A percentile compares a stretch with the other conserved stretches of the same genome.
Conservation (phyloP, 2,113 vertebrate species). For the Solenodon paradoxus region DNA sequence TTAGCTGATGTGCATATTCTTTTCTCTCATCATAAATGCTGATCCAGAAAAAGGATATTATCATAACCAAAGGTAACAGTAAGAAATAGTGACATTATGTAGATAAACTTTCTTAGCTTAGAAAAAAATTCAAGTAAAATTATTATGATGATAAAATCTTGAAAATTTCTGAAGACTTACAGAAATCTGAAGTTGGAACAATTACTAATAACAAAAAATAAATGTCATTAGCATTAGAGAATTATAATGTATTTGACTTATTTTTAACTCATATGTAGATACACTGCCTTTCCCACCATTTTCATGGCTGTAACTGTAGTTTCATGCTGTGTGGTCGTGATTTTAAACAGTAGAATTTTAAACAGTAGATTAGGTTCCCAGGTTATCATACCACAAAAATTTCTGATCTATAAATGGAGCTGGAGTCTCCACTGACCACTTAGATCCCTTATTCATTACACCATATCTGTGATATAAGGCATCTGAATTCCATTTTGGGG, state of each 20-base stretch:
- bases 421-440: not conserved
- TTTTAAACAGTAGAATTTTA: too few species aligned
- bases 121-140: slow-evolving; percentile 21
- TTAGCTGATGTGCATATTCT: not conserved
- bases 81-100: not conserved
- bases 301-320: not conserved
- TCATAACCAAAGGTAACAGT: not conserved
- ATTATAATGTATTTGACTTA: not conserved
- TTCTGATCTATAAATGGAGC: not conserved
- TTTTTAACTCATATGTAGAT: slow-evolving; percentile 11
- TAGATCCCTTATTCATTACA: not conserved
- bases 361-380: not conserved
- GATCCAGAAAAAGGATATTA: not conserved
- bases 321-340: not conserved
- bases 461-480: not conserved
- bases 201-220: not conserved
- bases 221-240: not conserved
- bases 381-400: not conserved
- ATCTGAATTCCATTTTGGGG: not conserved
- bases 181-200: not conserved
- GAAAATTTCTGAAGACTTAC: not conserved
- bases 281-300: not conserved
- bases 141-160: not conserved
- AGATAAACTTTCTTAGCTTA: not conserved
- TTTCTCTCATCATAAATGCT: not conserved